phyloP scores from a whole-genome alignment of 2,113 vertebrate genomes.

The Hemichromis elongatus region DNA sequence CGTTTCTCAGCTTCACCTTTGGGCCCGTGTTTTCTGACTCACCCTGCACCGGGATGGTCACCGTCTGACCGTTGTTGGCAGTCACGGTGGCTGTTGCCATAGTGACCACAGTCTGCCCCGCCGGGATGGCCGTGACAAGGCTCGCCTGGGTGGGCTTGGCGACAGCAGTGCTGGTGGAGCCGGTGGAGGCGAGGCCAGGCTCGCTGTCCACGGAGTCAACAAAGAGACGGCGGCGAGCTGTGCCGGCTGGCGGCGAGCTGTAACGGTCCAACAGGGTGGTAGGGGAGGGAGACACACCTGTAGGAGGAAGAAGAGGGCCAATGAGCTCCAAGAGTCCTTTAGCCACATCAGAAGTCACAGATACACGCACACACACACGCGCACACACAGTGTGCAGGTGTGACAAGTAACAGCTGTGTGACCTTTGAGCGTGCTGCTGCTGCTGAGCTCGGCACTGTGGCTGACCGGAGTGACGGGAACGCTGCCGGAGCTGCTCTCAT shows the following conservation, averaged over 20 bases:
- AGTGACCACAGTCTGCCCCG: conserved; percentile 86
- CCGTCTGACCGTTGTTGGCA: conserved; percentile 74
- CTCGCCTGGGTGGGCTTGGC: conserved; percentile 70
- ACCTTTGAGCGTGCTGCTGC: conserved; percentile 62
- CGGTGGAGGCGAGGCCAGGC: conserved; percentile 63
- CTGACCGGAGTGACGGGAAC: conserved; percentile 21
- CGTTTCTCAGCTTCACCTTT: background rate
- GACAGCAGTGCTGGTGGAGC: conserved; percentile 64
- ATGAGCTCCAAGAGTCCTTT: background rate
- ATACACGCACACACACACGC: background rate
- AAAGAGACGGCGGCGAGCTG: conserved; percentile 61
- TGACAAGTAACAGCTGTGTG: background rate
- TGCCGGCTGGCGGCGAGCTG: conserved; percentile 77
- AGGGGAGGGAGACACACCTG: conserved; percentile 52
- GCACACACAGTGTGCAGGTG: background rate
- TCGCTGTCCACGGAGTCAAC: conserved; percentile 68
- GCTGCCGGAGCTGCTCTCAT: conserved; percentile 53
- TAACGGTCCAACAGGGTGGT: conserved; percentile 80
- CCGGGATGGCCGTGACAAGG: conserved; percentile 75
- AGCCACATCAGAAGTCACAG: background rate
- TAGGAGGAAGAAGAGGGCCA: background rate
- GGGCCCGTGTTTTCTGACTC: background rate
- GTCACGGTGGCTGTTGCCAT: conserved; percentile 84
- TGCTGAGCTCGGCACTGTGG: conserved; percentile 68
- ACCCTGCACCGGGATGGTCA: conserved; percentile 85